phyloP scores from a whole-genome alignment of 2,888 invertebrate species.

The Cyaniris semiargus region DNA sequence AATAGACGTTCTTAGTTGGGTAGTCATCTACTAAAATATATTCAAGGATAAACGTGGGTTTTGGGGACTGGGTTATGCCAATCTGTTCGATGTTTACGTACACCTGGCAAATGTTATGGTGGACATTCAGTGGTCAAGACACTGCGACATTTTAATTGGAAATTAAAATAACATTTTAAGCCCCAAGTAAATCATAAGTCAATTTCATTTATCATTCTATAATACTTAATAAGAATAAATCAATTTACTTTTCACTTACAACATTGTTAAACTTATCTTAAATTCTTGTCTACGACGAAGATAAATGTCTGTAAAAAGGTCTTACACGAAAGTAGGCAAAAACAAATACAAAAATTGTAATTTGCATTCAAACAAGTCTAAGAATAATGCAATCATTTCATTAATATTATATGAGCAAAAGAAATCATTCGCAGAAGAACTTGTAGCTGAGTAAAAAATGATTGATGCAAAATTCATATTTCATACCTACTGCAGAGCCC shows the following conservation, averaged over 20 bases:
- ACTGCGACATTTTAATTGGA: not conserved
- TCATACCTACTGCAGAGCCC: not conserved
- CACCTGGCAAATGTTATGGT: not conserved
- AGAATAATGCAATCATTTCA: constrained; percentile 1
- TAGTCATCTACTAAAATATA: constrained; percentile 10
- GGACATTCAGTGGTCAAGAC: not conserved
- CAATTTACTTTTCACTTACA: too few species aligned
- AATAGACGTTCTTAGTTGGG: constrained; percentile 22
- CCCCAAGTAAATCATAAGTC: too few species aligned
- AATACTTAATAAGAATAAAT: too few species aligned
- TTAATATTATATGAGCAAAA: not conserved
- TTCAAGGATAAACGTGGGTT: constrained; percentile 19
- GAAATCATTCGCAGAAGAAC: not conserved
- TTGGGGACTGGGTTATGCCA: not conserved
- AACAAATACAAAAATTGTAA: constrained; percentile 3
- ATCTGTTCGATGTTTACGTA: not conserved
- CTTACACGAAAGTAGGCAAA: not conserved
- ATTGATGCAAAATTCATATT: not conserved
- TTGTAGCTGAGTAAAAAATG: not conserved
- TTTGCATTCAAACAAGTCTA: not conserved
- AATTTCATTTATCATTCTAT: too few species aligned
- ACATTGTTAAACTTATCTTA: not conserved
- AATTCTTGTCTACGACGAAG: not conserved
- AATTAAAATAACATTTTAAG: not conserved
- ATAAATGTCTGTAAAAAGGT: not conserved